Evolutionary conservation across 2,888 invertebrate species (phyloP).

Genomic region (Apamea anceps): DNA sequence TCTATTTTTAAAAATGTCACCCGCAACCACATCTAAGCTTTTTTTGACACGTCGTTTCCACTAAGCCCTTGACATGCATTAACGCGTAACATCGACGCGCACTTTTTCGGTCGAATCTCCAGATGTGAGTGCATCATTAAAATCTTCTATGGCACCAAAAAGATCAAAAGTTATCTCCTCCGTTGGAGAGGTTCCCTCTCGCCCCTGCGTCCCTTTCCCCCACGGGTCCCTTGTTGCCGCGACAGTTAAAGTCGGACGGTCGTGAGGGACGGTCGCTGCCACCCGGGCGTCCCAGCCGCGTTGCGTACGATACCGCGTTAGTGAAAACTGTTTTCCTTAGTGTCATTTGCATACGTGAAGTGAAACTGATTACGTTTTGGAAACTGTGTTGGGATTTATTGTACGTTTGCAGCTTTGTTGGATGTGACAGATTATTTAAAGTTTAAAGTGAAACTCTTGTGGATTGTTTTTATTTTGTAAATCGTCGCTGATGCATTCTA

Average conservation of each 20-base stretch:
- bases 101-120: constrained; percentile 87
- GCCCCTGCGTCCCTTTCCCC: constrained; percentile 79
- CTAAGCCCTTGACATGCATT: constrained; percentile 89
- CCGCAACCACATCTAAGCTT: constrained; percentile 83
- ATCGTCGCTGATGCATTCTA: constrained; percentile 66
- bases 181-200: constrained; percentile 82
- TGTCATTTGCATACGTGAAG: constrained; percentile 86
- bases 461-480: constrained; percentile 79
- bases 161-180: constrained; percentile 90
- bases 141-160: constrained; percentile 88
- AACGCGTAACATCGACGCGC: constrained; percentile 85
- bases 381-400: constrained; percentile 80
- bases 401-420: constrained; percentile 69
- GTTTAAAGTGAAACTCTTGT: constrained; percentile 74
- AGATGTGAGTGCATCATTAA: constrained; percentile 90
- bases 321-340: constrained; percentile 85
- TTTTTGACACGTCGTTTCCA: constrained; percentile 87
- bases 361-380: constrained; percentile 84
- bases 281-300: constrained; percentile 73
- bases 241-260: constrained; percentile 83
- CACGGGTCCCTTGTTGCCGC: constrained; percentile 76
- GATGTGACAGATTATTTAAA: constrained; percentile 72
- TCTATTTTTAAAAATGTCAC: constrained; percentile 88
- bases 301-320: constrained; percentile 70
- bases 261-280: constrained; percentile 75